Evolutionary conservation across 1,140 invertebrate species (phyloP), one percentile per base, ranked within the genome.

Genomic region (Spodoptera litura): DNA sequence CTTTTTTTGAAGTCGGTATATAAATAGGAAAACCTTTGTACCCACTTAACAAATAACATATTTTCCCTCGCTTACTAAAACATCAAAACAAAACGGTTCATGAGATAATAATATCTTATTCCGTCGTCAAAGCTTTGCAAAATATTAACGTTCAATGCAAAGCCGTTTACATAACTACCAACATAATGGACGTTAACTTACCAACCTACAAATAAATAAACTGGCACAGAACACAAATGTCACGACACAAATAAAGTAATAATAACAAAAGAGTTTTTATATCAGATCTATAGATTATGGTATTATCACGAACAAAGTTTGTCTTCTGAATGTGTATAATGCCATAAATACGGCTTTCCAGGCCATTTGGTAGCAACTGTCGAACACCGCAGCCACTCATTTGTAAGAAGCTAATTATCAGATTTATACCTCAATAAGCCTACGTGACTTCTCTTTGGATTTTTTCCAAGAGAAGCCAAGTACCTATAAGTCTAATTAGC

Each of bases 371-470:
- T 62, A 10, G 4, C 61, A 15, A 44, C 13, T 44, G 61, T 61
- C 59, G 12, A 62, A 31, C 3, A 61, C 59, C 59, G 35, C 27
- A 13, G 27, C 58, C 58, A 35, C 31, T n/a, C n/a, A 62, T 62
- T 38, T 62, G 35, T 44, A 44, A 44, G 9, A 10, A 15, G 61
- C 61, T 62, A 44, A 35, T 44, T 38, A 62, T 62, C 35, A 15
- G n/a, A 62, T 44, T 15, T 44, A 62, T 62, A 9, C 13, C 8
- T 44, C 61, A 62, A 38, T 62, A 62, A 62, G 61, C n/a, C 35
- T 38, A 62, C 35, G n/a, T 10, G 56, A 58, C 56, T 25, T 58
- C 27, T 58, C 20, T 25, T 27, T 27, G 56, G 56, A 11, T 11
- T 58, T 58, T 58, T 58, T 58, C 27, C 56, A 25, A 58, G 56